Evolutionary conservation across 2,797 vertebrate genomes (phyloP).

Genomic region (Streptopelia turtur): DNA sequence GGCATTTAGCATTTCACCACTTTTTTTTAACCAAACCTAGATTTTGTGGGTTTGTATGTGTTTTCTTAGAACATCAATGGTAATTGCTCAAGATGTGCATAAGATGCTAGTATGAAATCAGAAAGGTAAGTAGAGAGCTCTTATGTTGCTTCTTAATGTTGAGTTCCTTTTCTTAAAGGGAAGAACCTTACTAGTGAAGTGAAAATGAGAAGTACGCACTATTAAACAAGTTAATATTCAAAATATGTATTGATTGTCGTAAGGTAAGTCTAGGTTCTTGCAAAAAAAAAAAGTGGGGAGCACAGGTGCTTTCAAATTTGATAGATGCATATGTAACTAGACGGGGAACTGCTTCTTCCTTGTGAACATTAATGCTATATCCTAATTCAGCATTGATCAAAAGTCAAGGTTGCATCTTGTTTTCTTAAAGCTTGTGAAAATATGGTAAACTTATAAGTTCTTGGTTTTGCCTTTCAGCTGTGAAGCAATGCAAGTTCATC

Average conservation of each 20-base stretch:
- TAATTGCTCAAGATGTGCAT: not conserved
- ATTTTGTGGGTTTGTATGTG: not conserved
- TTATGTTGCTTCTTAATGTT: not conserved
- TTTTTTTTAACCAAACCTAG: not conserved
- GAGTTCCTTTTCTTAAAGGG: not conserved
- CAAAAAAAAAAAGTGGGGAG: not conserved
- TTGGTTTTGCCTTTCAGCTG: slow-evolving; percentile 2
- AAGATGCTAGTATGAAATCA: not conserved
- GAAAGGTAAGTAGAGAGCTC: not conserved
- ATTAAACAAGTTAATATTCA: not conserved
- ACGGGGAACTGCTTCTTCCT: not conserved
- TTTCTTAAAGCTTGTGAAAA: not conserved
- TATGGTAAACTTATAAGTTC: not conserved
- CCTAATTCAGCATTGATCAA: not conserved
- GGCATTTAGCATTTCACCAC: not conserved
- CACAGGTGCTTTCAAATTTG: not conserved
- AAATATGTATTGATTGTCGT: not conserved
- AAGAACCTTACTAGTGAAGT: not conserved
- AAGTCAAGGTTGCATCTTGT: not conserved
- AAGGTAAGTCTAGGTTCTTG: not conserved
- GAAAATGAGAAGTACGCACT: not conserved
- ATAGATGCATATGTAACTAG: not conserved
- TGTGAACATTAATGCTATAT: not conserved
- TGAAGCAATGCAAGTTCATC: not conserved
- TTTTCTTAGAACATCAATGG: not conserved